These are phyloP conservation scores for Drosophila mayri DNA, from an alignment of 1,140 invertebrate genomes.

Conservation along the genomic window DNA sequence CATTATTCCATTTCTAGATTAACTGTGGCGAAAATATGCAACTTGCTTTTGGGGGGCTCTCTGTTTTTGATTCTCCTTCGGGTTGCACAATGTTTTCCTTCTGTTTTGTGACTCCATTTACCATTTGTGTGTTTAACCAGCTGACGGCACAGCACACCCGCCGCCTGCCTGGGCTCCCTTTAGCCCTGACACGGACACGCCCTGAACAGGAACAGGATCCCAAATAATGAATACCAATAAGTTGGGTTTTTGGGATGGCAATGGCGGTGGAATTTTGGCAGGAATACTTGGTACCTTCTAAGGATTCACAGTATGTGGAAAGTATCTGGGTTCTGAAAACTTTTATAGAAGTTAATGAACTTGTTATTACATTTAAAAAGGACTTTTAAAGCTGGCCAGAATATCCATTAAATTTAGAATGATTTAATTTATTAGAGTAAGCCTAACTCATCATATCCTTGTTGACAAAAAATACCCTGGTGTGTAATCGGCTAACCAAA, in stretches of 20 bases:
- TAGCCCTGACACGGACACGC: conserved; percentile 32
- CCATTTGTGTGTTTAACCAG: conserved; percentile 55
- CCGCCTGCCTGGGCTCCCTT: neutral
- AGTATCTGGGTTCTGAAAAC: neutral
- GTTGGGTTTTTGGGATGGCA: neutral
- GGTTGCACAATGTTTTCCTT: conserved; percentile 51
- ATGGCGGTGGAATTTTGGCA: neutral
- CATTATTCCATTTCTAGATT: conserved; percentile 30
- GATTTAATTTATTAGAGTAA: neutral
- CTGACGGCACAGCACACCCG: conserved; percentile 39
- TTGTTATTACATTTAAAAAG: neutral
- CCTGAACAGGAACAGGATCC: conserved; percentile 37
- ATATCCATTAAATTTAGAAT: too few relatives aligned
- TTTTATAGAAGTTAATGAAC: neutral
- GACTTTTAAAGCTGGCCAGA: neutral
- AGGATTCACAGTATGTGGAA: neutral
- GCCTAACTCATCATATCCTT: conserved; percentile 2
- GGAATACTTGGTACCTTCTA: conserved; percentile 3
- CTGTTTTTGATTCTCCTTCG: conserved; percentile 10
- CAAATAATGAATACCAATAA: conserved; percentile 56
- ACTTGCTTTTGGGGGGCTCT: conserved; percentile 22
- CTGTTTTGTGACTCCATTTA: conserved; percentile 53
- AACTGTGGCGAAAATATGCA: conserved; percentile 53
- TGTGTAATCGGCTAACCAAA: conserved; percentile 17
- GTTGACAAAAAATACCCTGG: neutral